Evolutionary conservation across 2,888 invertebrate species (phyloP), one percentile per base, ranked within the genome.

Genomic region (Anodontia alba): DNA sequence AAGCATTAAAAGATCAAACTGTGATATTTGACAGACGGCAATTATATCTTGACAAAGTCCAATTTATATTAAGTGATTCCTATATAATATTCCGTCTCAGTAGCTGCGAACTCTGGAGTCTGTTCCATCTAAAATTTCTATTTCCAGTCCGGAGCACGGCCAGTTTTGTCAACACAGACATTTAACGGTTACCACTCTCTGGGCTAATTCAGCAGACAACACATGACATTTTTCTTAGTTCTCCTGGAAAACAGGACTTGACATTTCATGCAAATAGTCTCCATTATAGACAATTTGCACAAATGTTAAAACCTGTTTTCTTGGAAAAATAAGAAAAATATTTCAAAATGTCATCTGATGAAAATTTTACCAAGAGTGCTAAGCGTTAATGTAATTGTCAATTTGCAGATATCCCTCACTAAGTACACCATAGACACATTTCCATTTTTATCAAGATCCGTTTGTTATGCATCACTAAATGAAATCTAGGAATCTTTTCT

Each of bases 311-410:
- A n/a, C n/a, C n/a, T n/a, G n/a, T n/a, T n/a, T n/a, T n/a, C n/a
- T n/a, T n/a, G n/a, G n/a, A n/a, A n/a, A n/a, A n/a, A n/a, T n/a
- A n/a, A n/a, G n/a, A n/a, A n/a, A n/a, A n/a, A n/a, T n/a, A n/a
- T n/a, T n/a, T n/a, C n/a, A n/a, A n/a, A n/a, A n/a, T n/a, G n/a
- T n/a, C n/a, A n/a, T n/a, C n/a, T n/a, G n/a, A n/a, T n/a, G n/a
- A n/a, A n/a, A n/a, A n/a, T n/a, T n/a, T n/a, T n/a, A n/a, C n/a
- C n/a, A n/a, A n/a, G n/a, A n/a, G n/a, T n/a, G n/a, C n/a, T n/a
- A n/a, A n/a, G n/a, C n/a, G n/a, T n/a, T n/a, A n/a, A n/a, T n/a
- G 57, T 57, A 57, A 57, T 57, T 57, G 57, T 26, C 57, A 57
- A 57, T 57, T 57, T 29, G 20, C 29, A 23, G 29, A 29, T 57